These are phyloP conservation scores for Drosophila ficusphila DNA, from an alignment of 1,140 invertebrate species.

Conservation along the genomic window DNA sequence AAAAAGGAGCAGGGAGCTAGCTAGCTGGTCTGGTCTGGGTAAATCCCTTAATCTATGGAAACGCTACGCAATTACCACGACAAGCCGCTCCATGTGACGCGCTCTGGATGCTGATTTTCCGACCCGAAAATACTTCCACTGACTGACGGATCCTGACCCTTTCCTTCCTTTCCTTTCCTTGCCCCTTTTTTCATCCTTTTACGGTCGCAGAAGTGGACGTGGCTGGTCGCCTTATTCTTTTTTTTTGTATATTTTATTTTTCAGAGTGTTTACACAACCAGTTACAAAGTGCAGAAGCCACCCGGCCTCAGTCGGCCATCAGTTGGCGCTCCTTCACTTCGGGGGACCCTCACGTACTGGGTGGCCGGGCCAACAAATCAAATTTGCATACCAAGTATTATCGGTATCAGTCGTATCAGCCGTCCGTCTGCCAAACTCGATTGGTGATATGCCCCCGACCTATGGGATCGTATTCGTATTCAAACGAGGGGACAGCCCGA, in stretches of 20 bases:
- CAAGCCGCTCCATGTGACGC: constrained; percentile 72
- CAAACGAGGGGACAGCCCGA: background rate
- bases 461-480: background rate
- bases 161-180: constrained; percentile 31
- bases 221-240: constrained; percentile 11
- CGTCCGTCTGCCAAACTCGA: background rate
- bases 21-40: too few species aligned
- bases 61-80: constrained; percentile 83
- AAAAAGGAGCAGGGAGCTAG: constrained; percentile 1
- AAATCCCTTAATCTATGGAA: constrained; percentile 84
- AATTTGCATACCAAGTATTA: constrained; percentile 81
- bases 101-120: constrained; percentile 26
- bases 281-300: constrained; percentile 81
- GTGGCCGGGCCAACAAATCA: constrained; percentile 64
- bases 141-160: constrained; percentile 69
- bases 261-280: constrained; percentile 78
- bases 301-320: constrained; percentile 19
- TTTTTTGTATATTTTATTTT: constrained; percentile 24
- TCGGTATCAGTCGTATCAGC: constrained; percentile 64
- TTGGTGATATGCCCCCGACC: constrained; percentile 5
- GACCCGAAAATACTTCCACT: constrained; percentile 15
- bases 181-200: constrained; percentile 25
- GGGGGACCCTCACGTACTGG: constrained; percentile 59
- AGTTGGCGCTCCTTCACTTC: constrained; percentile 14
- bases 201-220: constrained; percentile 23